A percentile compares a stretch with the other conserved stretches of the same genome.
phyloP scores from a whole-genome alignment of 2,888 invertebrate species.

The Chorisops tibialis region DNA sequence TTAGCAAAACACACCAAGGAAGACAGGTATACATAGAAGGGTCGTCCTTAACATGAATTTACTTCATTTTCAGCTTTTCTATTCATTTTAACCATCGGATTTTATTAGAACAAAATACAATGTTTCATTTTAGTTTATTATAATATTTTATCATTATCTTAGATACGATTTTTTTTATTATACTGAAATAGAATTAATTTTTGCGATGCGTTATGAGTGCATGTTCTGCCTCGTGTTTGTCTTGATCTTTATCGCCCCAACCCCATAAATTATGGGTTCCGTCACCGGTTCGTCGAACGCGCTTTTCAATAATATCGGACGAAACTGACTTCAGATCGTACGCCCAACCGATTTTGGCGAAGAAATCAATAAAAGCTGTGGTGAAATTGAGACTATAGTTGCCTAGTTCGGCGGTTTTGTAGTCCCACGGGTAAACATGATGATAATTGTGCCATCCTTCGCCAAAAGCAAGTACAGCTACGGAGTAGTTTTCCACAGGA shows the following conservation, averaged over 20 bases:
- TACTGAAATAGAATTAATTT: constrained; percentile 52
- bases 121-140: too few species aligned
- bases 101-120: too few species aligned
- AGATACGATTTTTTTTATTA: too few species aligned
- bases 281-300: constrained; percentile 72
- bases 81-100: too few species aligned
- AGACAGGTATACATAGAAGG: too few species aligned
- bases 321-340: constrained; percentile 65
- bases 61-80: too few species aligned
- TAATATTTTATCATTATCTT: too few species aligned
- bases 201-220: constrained; percentile 60
- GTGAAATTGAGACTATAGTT: constrained; percentile 70
- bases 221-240: constrained; percentile 55
- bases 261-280: constrained; percentile 73
- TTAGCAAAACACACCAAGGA: too few species aligned
- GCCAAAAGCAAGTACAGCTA: constrained; percentile 62
- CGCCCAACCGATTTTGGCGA: too few species aligned
- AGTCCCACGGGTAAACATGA: constrained; percentile 81
- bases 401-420: constrained; percentile 77
- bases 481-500: constrained; percentile 63
- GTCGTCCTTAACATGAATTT: too few species aligned
- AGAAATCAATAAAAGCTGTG: too few species aligned
- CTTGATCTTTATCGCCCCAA: constrained; percentile 70
- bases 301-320: too few species aligned
- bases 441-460: constrained; percentile 86